Evolutionary conservation across 2,797 vertebrate genomes (phyloP).

Genomic region (Fratercula arctica): DNA sequence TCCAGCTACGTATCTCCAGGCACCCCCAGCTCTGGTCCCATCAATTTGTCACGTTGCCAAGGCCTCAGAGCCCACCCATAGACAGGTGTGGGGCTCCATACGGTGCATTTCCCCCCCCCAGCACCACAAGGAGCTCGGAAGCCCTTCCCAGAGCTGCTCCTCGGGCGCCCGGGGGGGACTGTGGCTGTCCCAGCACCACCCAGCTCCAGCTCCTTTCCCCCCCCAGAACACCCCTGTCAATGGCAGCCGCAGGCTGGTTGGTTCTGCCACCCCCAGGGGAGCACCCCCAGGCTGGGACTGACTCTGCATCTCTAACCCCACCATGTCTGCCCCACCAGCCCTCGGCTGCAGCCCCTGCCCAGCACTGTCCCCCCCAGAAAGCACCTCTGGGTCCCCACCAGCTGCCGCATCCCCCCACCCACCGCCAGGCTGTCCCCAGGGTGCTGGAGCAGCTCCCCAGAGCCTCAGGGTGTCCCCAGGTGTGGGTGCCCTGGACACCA

Average conservation of each 20-base stretch:
- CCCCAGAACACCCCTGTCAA: rapidly evolving
- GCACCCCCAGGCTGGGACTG: background rate
- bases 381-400: background rate
- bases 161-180: rapidly evolving
- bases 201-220: background rate
- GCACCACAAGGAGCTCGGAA: background rate
- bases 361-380: background rate
- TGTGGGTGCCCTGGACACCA: rapidly evolving
- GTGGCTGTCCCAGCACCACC: background rate
- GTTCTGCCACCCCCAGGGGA: background rate
- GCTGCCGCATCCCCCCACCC: rapidly evolving
- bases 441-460: background rate
- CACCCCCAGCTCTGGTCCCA: background rate
- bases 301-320: background rate
- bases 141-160: background rate
- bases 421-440: background rate
- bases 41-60: background rate
- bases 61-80: background rate
- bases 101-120: rapidly evolving
- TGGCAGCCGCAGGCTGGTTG: background rate
- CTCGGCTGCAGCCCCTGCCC: background rate
- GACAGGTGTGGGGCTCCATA: rapidly evolving
- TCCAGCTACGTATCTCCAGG: background rate
- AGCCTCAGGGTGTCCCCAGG: background rate
- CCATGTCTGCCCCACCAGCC: background rate